phyloP scores from a whole-genome alignment of 2,797 vertebrate genomes.

The Valencia hispanica region DNA sequence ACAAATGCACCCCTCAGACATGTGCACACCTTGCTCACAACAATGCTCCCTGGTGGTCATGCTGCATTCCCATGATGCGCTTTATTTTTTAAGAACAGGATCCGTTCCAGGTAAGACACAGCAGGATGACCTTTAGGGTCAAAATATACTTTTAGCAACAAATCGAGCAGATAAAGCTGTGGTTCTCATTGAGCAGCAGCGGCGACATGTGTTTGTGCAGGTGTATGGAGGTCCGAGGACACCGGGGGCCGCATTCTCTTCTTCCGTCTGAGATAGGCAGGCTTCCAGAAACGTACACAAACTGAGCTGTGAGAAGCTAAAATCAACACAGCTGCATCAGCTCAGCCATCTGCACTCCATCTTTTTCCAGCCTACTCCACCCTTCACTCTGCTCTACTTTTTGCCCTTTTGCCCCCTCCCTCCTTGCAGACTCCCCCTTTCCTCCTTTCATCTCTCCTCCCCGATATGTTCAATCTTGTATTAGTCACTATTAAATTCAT shows the following conservation, averaged over 20 bases:
- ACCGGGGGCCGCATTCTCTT: constrained; percentile 29
- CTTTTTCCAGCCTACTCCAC: constrained; percentile 55
- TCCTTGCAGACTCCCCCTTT: constrained; percentile 23
- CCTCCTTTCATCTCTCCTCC: constrained; percentile 23
- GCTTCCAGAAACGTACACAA: constrained; percentile 15
- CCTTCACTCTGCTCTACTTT: constrained; percentile 36
- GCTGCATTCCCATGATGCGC: constrained; percentile 60
- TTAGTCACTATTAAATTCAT: constrained; percentile 50
- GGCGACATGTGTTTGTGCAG: constrained; percentile 56
- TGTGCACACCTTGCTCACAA: constrained; percentile 42
- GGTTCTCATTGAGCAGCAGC: constrained; percentile 51
- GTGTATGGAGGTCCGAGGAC: constrained; percentile 58
- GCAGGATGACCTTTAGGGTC: constrained; percentile 50
- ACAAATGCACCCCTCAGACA: constrained; percentile 13
- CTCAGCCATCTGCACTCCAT: constrained; percentile 54
- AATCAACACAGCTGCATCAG: constrained; percentile 77
- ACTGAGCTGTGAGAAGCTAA: constrained; percentile 58
- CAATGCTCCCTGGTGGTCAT: constrained; percentile 67
- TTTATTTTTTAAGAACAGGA: constrained; percentile 63
- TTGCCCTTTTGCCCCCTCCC: constrained; percentile 45
- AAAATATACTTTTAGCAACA: constrained; percentile 38
- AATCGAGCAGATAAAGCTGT: constrained; percentile 6
- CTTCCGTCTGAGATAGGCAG: constrained; percentile 7
- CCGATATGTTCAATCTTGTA: constrained; percentile 47
- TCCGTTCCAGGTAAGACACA: constrained; percentile 73